Conservation (phyloP, 2,113 vertebrate species). For the Centropus bengalensis region DNA sequence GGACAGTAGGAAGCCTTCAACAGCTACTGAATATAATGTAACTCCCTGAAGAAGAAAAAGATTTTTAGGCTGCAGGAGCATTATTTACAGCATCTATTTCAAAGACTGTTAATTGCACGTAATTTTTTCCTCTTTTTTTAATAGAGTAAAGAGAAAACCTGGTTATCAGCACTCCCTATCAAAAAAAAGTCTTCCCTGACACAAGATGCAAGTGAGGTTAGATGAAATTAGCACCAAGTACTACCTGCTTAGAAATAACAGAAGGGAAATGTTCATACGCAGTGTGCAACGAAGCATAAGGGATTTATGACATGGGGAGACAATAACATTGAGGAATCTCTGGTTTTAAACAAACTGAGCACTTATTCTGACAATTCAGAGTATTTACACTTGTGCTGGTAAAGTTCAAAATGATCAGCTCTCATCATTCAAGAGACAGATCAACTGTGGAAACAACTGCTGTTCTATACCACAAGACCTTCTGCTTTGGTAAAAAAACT, state of each 20-base stretch:
- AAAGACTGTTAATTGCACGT: background rate
- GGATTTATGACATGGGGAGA: background rate
- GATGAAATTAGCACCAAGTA: background rate
- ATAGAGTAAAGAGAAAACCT: background rate
- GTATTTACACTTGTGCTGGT: background rate
- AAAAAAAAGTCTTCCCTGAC: background rate
- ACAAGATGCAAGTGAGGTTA: background rate
- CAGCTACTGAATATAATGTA: background rate
- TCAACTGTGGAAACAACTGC: background rate
- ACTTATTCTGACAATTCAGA: background rate
- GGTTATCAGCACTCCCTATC: background rate
- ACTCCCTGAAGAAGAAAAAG: background rate
- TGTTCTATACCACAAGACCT: background rate
- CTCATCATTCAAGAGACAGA: background rate
- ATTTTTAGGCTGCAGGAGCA: background rate
- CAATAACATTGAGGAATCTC: background rate
- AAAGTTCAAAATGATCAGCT: background rate
- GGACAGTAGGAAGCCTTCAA: background rate
- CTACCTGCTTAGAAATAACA: constrained; percentile 17
- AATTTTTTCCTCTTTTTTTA: fast-evolving
- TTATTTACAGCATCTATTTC: background rate
- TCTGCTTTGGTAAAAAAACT: background rate
- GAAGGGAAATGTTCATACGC: background rate
- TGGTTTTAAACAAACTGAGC: background rate
- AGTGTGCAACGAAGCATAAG: background rate